phyloP scores from a whole-genome alignment of 2,888 invertebrate species.

The Herminia tarsipennalis region DNA sequence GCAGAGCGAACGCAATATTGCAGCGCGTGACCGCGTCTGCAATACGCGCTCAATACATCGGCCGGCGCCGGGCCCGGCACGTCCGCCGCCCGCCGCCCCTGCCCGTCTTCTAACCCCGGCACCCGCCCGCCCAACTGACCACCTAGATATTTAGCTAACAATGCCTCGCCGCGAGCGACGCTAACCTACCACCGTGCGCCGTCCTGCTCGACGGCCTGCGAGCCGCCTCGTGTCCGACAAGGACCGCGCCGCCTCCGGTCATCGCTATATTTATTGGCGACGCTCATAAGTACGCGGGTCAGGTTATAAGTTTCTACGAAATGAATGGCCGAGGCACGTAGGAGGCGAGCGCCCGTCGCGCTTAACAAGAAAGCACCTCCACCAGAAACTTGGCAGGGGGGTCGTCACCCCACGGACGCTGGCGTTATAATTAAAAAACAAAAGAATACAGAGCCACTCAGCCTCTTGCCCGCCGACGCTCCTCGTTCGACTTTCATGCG shows the following conservation, averaged over 20 bases:
- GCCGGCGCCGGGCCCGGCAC: constrained; percentile 80
- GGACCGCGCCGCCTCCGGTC: constrained; percentile 78
- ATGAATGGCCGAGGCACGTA: constrained; percentile 84
- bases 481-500: constrained; percentile 72
- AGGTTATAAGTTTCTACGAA: constrained; percentile 85
- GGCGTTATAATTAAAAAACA: constrained; percentile 85
- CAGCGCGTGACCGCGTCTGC: constrained; percentile 86
- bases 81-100: constrained; percentile 72
- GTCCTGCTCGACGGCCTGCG: constrained; percentile 62
- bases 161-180: constrained; percentile 76
- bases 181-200: constrained; percentile 58
- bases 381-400: constrained; percentile 73
- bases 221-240: constrained; percentile 56
- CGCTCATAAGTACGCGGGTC: constrained; percentile 86
- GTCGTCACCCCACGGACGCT: constrained; percentile 67
- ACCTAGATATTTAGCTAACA: constrained; percentile 86
- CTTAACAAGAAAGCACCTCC: constrained; percentile 83
- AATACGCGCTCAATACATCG: constrained; percentile 86
- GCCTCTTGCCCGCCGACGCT: constrained; percentile 71
- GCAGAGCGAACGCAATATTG: constrained; percentile 84
- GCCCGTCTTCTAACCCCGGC: constrained; percentile 64
- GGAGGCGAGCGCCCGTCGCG: constrained; percentile 76
- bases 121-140: constrained; percentile 79
- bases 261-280: constrained; percentile 86
- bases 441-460: constrained; percentile 84